Conservation (phyloP, 2,113 vertebrate genomes). For the Cryptomyrus ogoouensis region DNA sequence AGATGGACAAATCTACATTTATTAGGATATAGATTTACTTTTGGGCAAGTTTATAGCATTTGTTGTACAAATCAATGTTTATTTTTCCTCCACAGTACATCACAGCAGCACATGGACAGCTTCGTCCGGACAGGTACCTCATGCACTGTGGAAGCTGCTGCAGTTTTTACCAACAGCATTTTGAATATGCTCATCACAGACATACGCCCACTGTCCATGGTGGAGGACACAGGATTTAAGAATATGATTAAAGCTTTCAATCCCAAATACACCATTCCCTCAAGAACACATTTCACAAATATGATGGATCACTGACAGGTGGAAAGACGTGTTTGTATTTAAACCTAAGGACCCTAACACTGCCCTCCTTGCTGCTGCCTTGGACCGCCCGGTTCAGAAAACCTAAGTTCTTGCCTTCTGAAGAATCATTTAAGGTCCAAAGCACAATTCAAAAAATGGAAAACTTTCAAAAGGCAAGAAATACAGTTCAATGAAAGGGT, state of each 20-base stretch:
- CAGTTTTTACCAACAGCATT: not conserved
- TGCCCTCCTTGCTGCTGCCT: not conserved
- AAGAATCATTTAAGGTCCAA: not conserved
- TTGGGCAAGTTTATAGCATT: too few species aligned
- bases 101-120: not conserved
- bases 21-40: too few species aligned
- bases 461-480: not conserved
- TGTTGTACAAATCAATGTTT: too few species aligned
- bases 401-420: not conserved
- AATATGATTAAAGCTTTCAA: conserved; percentile 26
- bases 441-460: not conserved
- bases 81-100: not conserved
- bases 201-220: conserved; percentile 26
- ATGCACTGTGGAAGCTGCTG: not conserved
- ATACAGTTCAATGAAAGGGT: not conserved
- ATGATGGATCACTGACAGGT: conserved; percentile 6
- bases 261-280: conserved; percentile 19
- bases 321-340: not conserved
- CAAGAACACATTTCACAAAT: conserved; percentile 25
- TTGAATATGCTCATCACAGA: conserved; percentile 26
- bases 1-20: too few species aligned
- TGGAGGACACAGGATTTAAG: conserved; percentile 31
- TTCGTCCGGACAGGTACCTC: not conserved
- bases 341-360: not conserved
- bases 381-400: not conserved